A percentile compares a stretch with the other conserved stretches of the same genome.
Conservation (phyloP, 2,888 invertebrate species). For the Leptinotarsa peninsularis region DNA sequence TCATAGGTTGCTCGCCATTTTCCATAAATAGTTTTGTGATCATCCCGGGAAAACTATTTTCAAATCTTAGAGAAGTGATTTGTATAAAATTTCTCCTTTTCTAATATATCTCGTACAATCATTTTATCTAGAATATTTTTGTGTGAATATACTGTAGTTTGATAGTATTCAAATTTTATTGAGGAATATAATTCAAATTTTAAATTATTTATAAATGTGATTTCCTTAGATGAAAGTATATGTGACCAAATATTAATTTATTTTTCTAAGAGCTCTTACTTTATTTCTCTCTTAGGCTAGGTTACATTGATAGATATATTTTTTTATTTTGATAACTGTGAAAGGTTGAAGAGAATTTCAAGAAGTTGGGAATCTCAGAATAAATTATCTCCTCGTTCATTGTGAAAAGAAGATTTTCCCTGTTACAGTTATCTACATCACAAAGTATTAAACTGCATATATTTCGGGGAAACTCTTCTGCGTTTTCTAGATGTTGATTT, state of each 20-base stretch:
- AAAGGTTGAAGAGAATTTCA: conserved; percentile 6
- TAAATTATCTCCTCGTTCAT: background rate
- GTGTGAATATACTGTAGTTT: conserved; percentile 53
- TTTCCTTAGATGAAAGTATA: conserved; percentile 43
- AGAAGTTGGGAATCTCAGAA: conserved; percentile 9
- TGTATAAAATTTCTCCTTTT: conserved; percentile 36
- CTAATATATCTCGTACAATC: conserved; percentile 53
- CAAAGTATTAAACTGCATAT: background rate
- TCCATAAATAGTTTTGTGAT: conserved; percentile 34
- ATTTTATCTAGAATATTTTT: conserved; percentile 54
- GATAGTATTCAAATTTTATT: conserved; percentile 37
- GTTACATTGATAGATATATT: conserved; percentile 39
- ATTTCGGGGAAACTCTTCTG: background rate
- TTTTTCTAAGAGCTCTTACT: conserved; percentile 47
- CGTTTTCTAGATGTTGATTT: background rate
- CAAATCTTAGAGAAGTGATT: conserved; percentile 28
- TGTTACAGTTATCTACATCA: background rate
- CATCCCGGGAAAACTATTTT: conserved; percentile 34
- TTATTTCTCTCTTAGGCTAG: conserved; percentile 40
- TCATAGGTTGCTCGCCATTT: conserved; percentile 33
- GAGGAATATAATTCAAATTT: conserved; percentile 22
- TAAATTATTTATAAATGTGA: conserved; percentile 39
- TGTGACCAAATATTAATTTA: conserved; percentile 51
- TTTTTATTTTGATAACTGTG: conserved; percentile 38
- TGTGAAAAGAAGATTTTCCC: background rate